A percentile compares a stretch with the other conserved stretches of the same genome.
Evolutionary conservation across 2,797 vertebrate genomes (phyloP).

Genomic region (Molossus molossus): DNA sequence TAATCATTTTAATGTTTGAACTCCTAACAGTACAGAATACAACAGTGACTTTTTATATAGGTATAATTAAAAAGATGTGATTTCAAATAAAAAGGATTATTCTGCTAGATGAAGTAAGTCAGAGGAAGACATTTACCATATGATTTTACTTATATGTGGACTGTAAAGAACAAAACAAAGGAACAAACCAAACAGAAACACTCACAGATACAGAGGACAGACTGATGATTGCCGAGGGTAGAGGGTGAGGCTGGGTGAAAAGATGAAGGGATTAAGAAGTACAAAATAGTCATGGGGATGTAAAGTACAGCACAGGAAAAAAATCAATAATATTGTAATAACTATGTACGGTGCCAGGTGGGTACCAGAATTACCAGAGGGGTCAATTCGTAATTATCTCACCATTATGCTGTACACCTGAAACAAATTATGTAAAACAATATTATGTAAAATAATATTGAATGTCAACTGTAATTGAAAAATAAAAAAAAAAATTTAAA

Average conservation of each 20-base stretch:
- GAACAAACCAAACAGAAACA: not conserved
- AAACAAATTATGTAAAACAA: not conserved
- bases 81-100: not conserved
- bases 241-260: not conserved
- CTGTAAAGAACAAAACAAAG: not conserved
- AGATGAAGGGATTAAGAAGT: not conserved
- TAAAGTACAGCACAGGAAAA: not conserved
- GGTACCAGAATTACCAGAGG: not conserved
- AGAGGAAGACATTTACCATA: not conserved
- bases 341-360: not conserved
- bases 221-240: not conserved
- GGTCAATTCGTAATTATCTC: not conserved
- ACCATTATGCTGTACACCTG: not conserved
- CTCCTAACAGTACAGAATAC: not conserved
- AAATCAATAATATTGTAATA: not conserved
- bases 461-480: not conserved
- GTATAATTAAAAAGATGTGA: not conserved
- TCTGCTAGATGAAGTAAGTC: not conserved
- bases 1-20: not conserved
- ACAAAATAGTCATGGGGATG: not conserved
- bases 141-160: not conserved
- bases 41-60: not conserved
- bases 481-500: not conserved
- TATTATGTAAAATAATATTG: not conserved
- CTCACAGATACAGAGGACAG: too few species aligned